Evolutionary conservation across 2,797 vertebrate species (phyloP).

Genomic region (Squalus acanthias): DNA sequence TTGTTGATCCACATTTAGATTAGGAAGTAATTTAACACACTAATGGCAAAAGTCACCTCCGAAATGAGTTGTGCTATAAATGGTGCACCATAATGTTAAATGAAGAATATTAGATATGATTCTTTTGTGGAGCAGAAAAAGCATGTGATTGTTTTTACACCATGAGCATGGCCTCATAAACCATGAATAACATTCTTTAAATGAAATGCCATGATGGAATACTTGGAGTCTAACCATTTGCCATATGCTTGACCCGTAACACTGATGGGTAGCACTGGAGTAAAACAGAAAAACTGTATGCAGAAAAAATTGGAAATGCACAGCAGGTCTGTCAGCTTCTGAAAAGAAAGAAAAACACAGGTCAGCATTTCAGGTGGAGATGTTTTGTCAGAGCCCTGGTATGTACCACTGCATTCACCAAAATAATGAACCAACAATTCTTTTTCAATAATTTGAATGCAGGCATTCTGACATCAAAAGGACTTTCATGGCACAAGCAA

Average conservation of each 20-base stretch:
- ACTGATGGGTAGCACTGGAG: not conserved
- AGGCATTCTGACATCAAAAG: not conserved
- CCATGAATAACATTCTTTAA: not conserved
- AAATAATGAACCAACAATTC: not conserved
- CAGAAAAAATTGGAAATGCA: not conserved
- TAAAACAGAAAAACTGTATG: not conserved
- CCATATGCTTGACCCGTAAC: not conserved
- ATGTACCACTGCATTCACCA: not conserved
- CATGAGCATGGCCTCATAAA: not conserved
- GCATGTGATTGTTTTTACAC: not conserved
- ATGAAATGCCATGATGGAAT: not conserved
- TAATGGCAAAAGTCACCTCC: not conserved
- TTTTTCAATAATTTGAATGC: not conserved
- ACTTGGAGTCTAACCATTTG: not conserved
- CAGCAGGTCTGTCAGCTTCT: not conserved
- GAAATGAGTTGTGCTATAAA: not conserved
- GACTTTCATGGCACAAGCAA: not conserved
- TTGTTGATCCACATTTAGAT: constrained; percentile 3
- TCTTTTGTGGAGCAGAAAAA: not conserved
- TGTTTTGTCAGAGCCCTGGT: not conserved
- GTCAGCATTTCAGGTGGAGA: not conserved
- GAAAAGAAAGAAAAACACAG: not conserved
- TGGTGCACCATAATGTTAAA: not conserved
- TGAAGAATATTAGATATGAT: not conserved
- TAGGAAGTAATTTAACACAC: not conserved